Conservation (phyloP, 1,140 invertebrate species). For the Drosophila arawakana region DNA sequence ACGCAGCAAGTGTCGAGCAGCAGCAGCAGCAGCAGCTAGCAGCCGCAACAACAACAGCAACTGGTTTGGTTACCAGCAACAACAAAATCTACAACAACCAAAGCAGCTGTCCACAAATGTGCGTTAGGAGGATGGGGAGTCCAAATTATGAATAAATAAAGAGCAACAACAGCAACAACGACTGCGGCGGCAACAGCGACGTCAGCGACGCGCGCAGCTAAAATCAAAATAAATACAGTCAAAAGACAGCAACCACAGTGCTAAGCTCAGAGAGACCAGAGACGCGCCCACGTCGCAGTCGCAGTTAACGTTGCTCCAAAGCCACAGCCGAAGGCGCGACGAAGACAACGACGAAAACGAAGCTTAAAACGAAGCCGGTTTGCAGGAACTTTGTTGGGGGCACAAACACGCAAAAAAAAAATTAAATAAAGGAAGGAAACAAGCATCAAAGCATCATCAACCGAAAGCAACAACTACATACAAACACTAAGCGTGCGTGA, state of each 20-base stretch:
- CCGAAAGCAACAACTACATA: conserved; percentile 21
- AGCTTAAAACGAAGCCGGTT: conserved; percentile 58
- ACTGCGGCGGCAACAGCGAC: background rate
- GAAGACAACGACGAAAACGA: conserved; percentile 17
- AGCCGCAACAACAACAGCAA: conserved; percentile 41
- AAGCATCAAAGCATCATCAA: conserved; percentile 72
- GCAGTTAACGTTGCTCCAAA: conserved; percentile 7
- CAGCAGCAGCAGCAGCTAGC: conserved; percentile 21
- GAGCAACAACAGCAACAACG: conserved; percentile 24
- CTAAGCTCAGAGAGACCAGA: conserved; percentile 27
- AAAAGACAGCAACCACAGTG: conserved; percentile 53
- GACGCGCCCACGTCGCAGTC: conserved; percentile 72
- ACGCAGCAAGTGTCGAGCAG: conserved; percentile 67
- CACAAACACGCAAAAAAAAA: conserved; percentile 37
- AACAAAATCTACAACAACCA: conserved; percentile 5
- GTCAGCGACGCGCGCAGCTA: conserved; percentile 30
- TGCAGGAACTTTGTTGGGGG: conserved; percentile 67
- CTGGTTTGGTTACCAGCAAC: conserved; percentile 37
- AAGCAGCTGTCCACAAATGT: conserved; percentile 77
- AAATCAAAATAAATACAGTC: conserved; percentile 74
- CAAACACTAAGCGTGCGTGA: conserved; percentile 13
- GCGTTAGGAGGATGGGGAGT: conserved; percentile 48
- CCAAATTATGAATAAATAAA: conserved; percentile 80
- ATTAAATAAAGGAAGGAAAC: conserved; percentile 71
- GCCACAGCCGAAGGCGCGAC: conserved; percentile 10